Base-by-base conservation (phyloP, 2,888 invertebrate species). In the Luperina testacea region DNA sequence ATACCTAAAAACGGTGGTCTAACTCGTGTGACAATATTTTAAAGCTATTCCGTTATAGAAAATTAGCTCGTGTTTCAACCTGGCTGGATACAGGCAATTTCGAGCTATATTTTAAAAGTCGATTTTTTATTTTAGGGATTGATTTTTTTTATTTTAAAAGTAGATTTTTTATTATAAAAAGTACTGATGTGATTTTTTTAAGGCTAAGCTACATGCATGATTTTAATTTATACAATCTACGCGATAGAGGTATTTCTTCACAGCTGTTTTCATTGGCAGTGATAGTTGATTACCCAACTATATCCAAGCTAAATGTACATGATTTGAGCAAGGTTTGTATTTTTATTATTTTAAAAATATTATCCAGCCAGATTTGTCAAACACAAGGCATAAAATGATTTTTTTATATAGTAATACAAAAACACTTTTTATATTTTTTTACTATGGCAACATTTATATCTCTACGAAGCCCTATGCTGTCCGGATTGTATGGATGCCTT, bases 1-100 rank as follows among this genome's bases (percentile, higher is more conserved):
- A 92, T 91, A 93, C 92, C 94, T 95, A 95, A 95, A 94, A 93
- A 94, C 96, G 96, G 96, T 96, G 96, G 96, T 96, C 93, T 94
- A 91, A 91, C 91, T 95, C 96, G 95, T 95, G 96, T 95, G 95
- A 95, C 94, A 94, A 92, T 87, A 91, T 91, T 94, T 95, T 96
- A 96, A 96, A 96, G 96, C 96, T 96, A 94, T 91, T 91, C 90
- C 92, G 92, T 87, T 91, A 92, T 90, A 90, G 90, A 93, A 92
- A 90, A 82, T 78, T 63, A 86, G 82, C 81, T 85, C 81, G 81
- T 79, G 80, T 78, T 82, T 69, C 48, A 83, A 84, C 51, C 77
- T 85, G 87, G 88, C 87, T 84, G 86, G 84, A 88, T 73, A 65
- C 45, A 53, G 59, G 73, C 61, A 24, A 77, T 78, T 79, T 63